Base-by-base conservation (phyloP, 2,888 invertebrate genomes). In the Villa cingulata region DNA sequence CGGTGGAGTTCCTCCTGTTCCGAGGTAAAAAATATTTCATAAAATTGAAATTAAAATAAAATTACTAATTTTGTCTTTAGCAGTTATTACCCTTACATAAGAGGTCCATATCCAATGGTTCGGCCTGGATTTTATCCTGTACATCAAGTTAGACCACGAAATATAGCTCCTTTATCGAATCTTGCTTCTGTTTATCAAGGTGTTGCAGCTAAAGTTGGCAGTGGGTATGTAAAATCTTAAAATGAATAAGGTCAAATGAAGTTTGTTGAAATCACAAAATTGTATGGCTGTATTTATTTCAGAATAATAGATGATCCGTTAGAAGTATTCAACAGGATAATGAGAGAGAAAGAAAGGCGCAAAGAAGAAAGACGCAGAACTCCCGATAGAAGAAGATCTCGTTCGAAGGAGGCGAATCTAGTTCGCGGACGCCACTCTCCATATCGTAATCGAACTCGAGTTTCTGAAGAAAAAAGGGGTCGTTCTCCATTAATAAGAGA, bases 311-410 rank as follows among this genome's bases (percentile, higher is more conserved):
- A 86, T 60, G 89, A 90, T 70, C 87, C 89, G 4, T 68, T 89
- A 57, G 87, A 87, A 65, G 87, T 86, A 45, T 90, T 90, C 66
- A 84, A 89, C 66, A 76, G 87, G 55, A 84, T 89, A 74, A 75
- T 90, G 60, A 76, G 85, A 54, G 88, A 89, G 66, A 89, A 89
- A 66, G 77, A 81, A 46, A 73, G 81, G 51, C 63, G 72, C 40
- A 70, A 73, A 53, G 70, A 68, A 41, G 70, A 73, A 50, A 66
- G 70, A 27, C 63, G 72, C 45, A 59, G 75, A 65, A 58, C 72
- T 69, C 55, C 75, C 64, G 62, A 67, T 56, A 57, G 72, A 56
- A 59, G 70, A 57, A 53, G 73, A 60, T 59, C 66, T 56, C 47
- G 72, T 61, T 60, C 65, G 3, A 66, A 58, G 37, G 63, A 60